Evolutionary conservation across 2,888 invertebrate genomes (phyloP).

Genomic region (Orchesellides sinensis): DNA sequence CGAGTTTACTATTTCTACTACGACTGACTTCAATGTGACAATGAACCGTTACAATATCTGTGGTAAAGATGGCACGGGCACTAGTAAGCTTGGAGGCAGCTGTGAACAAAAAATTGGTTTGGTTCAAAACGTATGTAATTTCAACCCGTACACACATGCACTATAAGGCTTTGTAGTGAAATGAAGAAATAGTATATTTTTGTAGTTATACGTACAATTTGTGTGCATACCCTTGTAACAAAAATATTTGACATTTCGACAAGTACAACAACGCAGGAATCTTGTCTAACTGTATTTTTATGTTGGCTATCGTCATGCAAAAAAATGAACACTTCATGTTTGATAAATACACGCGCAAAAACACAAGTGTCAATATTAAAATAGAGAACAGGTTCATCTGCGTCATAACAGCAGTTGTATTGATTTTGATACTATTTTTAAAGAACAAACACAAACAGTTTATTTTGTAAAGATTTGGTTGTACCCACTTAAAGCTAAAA

Average conservation of each 20-base stretch:
- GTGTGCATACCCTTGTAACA: no score
- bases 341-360: not conserved
- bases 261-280: not conserved
- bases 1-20: no score
- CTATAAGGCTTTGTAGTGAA: not conserved
- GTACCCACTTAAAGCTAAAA: no score
- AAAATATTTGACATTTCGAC: not conserved
- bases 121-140: slow-evolving; percentile 43
- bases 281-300: not conserved
- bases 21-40: no score
- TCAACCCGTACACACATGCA: slow-evolving; percentile 52
- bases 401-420: no score
- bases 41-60: no score
- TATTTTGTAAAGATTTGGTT: no score
- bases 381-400: no score
- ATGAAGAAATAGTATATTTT: not conserved
- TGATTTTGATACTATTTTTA: no score
- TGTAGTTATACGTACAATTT: no score
- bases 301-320: not conserved
- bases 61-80: not conserved
- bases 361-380: no score
- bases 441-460: no score
- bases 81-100: not conserved
- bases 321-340: not conserved
- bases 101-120: not conserved